Base-by-base conservation (phyloP, 2,797 vertebrate species). In the Scomberomorus guttatus region DNA sequence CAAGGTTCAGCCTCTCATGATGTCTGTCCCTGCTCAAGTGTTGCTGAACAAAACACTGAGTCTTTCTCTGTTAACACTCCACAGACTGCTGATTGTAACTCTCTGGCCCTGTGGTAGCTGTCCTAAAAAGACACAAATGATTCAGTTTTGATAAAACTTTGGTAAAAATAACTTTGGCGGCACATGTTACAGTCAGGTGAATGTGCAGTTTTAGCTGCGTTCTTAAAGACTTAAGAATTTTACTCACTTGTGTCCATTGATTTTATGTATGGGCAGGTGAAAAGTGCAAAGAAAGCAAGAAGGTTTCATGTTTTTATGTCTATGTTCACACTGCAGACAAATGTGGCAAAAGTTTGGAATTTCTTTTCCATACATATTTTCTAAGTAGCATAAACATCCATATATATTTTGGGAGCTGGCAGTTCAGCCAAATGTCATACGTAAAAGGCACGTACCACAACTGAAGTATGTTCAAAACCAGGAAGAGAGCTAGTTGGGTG, bases 361-460 rank as follows among this genome's bases (percentile, higher is more conserved):
- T 18, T 22, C 25, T 39, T 46, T 46, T 59, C 24, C n/a, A 37
- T 6, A 24, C 24, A 22, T 2, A 25, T 70, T 59, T 50, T 8
- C 3, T 46, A n/a, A 72, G 55, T 37, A 37, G 37, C 37, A 11
- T 37, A 37, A 12, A 37, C 37, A 37, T 37, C 10, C 11, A 3
- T 37, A 37, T 6, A 37, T 37, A 37, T 37, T 37, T 37, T 37
- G 34, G 24, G 29, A 74, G 46, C 51, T 34, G 18, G 64, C 58
- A 48, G 48, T 55, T 58, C 27, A 68, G 24, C 42, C 18, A 32
- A 48, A 79, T 63, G 65, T 63, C 67, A 66, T n/a, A n/a, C n/a
- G n/a, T n/a, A n/a, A n/a, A 44, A 24, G 22, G 51, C 51, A 54
- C 22, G 2, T 37, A 37, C 37, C 37, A 37, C 37, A 37, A 37